Evolutionary conservation across 2,888 invertebrate genomes (phyloP).

Genomic region (Rotaria socialis): DNA sequence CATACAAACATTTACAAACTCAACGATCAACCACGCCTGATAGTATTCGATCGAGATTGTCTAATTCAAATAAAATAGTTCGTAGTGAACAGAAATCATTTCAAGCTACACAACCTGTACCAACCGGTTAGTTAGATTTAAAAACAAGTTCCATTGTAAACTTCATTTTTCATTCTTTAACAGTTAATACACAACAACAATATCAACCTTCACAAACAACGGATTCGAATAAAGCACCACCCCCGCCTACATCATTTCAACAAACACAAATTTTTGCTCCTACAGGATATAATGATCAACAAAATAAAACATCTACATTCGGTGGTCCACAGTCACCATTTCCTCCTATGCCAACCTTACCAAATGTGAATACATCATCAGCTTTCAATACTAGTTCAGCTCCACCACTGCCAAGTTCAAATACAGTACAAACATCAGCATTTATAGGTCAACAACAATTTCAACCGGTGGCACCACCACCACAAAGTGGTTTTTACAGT

Average conservation of each 20-base stretch:
- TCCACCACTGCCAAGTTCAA: neutral
- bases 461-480: neutral
- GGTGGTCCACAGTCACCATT: neutral
- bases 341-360: neutral
- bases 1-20: neutral
- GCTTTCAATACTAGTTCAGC: neutral
- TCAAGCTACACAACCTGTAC: neutral
- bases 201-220: neutral
- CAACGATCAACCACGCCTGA: slow-evolving; percentile 13
- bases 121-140: neutral
- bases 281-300: neutral
- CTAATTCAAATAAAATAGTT: neutral
- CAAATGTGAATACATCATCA: neutral
- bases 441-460: neutral
- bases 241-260: neutral
- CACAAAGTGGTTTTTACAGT: neutral
- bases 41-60: slow-evolving; percentile 7
- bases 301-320: neutral
- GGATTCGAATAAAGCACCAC: neutral
- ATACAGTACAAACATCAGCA: neutral
- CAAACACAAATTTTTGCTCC: neutral
- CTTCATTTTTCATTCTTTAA: neutral
- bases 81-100: slow-evolving; percentile 6
- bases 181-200: neutral
- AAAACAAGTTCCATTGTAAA: neutral